A percentile compares a stretch with the other conserved stretches of the same genome.
These are phyloP conservation scores for Bombyx mori DNA, from an alignment of 1,140 invertebrate genomes.

Conservation along the genomic window ASM3026992v2 NC_085120.1:12696501-12697000, in stretches of 20 bases:
- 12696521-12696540: too few species aligned
- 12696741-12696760: conserved; percentile 56
- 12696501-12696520: too few species aligned
- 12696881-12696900: conserved; percentile 4
- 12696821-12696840: conserved; percentile 45
- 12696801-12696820: conserved; percentile 39
- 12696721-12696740: conserved; percentile 59
- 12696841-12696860: conserved; percentile 26
- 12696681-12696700: conserved; percentile 37
- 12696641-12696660: too few species aligned
- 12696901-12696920: conserved; percentile 1
- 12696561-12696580: too few species aligned
- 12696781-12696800: conserved; percentile 56
- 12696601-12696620: too few species aligned
- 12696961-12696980: background rate
- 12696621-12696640: too few species aligned
- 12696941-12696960: background rate
- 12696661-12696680: conserved; percentile 8
- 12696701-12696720: conserved; percentile 40
- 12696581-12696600: too few species aligned
- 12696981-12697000: background rate
- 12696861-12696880: conserved; percentile 23
- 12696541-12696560: too few species aligned
- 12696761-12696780: conserved; percentile 42
- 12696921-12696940: background rate